Base-by-base conservation (phyloP, 2,888 invertebrate genomes). In the Tachina grossa region DNA sequence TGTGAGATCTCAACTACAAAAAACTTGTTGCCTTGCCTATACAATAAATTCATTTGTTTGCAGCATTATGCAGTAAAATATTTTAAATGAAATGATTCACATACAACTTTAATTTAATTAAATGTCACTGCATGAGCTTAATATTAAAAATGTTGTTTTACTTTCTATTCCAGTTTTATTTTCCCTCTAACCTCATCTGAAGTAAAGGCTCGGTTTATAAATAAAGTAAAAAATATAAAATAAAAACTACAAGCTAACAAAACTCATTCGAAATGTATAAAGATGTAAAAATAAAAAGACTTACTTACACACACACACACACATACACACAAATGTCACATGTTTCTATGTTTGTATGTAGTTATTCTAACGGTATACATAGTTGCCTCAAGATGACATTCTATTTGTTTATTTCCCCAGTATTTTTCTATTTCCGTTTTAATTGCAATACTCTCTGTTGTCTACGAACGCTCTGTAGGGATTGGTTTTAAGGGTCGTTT, bases 51-150 rank as follows among this genome's bases (percentile, higher is more conserved):
- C 5, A 55, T 22, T 9, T 19, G 14, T 55, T n/a, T 14, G 1
- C 22, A 22, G 11, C 9, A 47, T 14, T 55, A 10, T 14, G 1
- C 22, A 22, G 11, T 9, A 47, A 9, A 16, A 49, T 16, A 8
- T 59, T 49, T 22, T 16, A 11, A 10, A 5, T 79, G 5, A n/a
- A 72, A 59, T 59, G 39, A 68, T 55, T 39, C 53, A 57, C 41
- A 68, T 83, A 63, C 74, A 83, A 74, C 74, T 74, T 78, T 74
- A 83, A 78, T 83, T 83, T 83, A 47, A 78, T 83, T 83, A 78
- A 68, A 78, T 83, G 78, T 78, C 83, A 78, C 74, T 74, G 22
- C 49, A 57, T 41, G 61, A 61, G 69, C 68, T 78, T 55, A 83
- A 72, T 74, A 72, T 66, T 80, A 45, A 76, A 71, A 76, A 4